These are phyloP conservation scores for Archilochus colubris DNA, from an alignment of 2,113 vertebrate species.

Conservation along the genomic window DNA sequence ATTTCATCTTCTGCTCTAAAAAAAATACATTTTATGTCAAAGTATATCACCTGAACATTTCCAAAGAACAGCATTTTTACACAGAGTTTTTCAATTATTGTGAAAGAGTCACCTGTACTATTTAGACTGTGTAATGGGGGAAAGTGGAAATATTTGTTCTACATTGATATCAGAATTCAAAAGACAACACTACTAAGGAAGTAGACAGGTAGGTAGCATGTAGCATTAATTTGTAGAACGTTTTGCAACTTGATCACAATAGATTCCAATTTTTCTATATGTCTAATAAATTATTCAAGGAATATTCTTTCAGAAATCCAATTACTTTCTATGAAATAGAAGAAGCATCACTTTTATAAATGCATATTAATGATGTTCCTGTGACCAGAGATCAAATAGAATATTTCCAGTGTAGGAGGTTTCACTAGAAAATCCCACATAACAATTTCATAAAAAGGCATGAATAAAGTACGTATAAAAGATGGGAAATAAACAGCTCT, in stretches of 20 bases:
- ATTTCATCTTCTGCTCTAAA: not conserved
- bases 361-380: not conserved
- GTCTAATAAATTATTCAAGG: not conserved
- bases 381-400: not conserved
- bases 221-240: not conserved
- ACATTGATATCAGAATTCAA: not conserved
- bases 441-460: not conserved
- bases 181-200: not conserved
- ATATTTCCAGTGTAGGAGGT: not conserved
- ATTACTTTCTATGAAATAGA: not conserved
- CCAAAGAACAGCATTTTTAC: not conserved
- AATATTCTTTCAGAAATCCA: not conserved
- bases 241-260: not conserved
- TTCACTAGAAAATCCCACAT: not conserved
- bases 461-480: not conserved
- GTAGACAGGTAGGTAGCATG: not conserved
- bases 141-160: not conserved
- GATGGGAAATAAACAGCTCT: not conserved
- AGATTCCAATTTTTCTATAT: not conserved
- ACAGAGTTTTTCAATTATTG: not conserved
- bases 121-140: not conserved
- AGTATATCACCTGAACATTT: not conserved
- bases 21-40: not conserved
- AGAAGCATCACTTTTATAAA: not conserved
- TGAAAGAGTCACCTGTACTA: not conserved